Base-by-base conservation (phyloP, 1,140 invertebrate species). In the Sarcophaga peregrina region DNA sequence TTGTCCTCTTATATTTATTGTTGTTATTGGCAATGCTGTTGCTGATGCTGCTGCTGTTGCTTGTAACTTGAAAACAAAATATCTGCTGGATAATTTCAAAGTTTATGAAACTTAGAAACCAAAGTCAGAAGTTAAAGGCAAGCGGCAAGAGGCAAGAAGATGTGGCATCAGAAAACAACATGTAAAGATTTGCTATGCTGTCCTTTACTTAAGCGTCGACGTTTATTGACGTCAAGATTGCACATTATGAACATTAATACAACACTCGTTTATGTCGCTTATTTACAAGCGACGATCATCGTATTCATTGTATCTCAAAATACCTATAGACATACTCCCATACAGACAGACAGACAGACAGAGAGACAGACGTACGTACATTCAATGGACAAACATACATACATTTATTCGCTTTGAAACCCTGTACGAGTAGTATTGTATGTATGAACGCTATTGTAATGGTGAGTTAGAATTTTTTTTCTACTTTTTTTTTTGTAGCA, bases 221-320 rank as follows among this genome's bases (percentile, higher is more conserved):
- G 87, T 88, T 88, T 88, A 88, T 88, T 88, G 87, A 88, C 87
- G 87, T 88, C 85, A 87, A 85, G 86, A 88, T 88, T 87, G 87
- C 87, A 88, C 87, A 87, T 88, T 88, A 88, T 88, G 87, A 88
- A 88, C 87, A 88, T 88, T 88, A 88, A 88, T 87, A 88, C 87
- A 88, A 88, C 87, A 88, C 87, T 88, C 87, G 87, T 88, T 88
- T 88, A 88, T 88, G 87, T 88, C 87, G 87, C 87, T 88, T 88
- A 88, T 87, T 87, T 88, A 88, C 87, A 88, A 87, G 86, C 83
- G 82, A 78, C 48, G 15, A 78, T 48, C 75, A 13, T 78, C 75
- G 47, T 52, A 20, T 78, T 50, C 48, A 50, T 78, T 78, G 75
- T 78, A 37, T 37, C 25, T 37, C 25, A 37, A 37, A 37, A 37